Evolutionary conservation across 2,113 vertebrate genomes (phyloP).

Genomic region (Gadus macrocephalus): DNA sequence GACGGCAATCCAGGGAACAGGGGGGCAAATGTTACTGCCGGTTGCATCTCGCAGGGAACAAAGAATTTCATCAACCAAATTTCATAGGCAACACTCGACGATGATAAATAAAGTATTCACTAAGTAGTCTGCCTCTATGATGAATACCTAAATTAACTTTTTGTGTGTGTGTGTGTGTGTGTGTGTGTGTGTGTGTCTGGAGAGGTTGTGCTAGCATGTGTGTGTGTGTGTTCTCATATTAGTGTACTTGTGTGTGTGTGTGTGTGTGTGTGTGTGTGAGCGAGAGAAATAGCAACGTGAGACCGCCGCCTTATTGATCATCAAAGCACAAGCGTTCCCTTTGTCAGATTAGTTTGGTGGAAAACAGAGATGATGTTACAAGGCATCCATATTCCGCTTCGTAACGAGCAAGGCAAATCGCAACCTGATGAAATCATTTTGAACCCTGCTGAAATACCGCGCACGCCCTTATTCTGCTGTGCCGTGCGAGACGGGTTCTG

Average conservation of each 20-base stretch:
- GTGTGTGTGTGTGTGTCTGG: constrained; percentile 6
- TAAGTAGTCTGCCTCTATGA: too few species aligned
- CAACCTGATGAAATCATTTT: background rate
- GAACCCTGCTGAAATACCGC: background rate
- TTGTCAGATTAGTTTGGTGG: background rate
- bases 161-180: background rate
- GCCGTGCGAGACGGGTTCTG: too few species aligned
- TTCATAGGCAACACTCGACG: too few species aligned
- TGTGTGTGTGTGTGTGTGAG: background rate
- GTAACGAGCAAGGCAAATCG: background rate
- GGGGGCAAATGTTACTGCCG: too few species aligned
- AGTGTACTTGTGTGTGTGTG: background rate
- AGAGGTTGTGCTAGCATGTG: background rate
- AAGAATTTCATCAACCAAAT: too few species aligned
- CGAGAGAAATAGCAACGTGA: background rate
- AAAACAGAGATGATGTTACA: background rate
- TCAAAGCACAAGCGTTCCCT: background rate
- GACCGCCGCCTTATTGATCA: background rate
- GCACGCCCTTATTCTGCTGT: too few species aligned
- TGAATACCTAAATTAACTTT: background rate
- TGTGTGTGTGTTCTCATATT: background rate
- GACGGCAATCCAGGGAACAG: too few species aligned
- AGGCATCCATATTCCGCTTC: background rate
- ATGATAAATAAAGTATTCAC: background rate
- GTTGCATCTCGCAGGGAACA: too few species aligned